These are phyloP conservation scores for Tenthredo distinguenda DNA, from an alignment of 2,888 invertebrate genomes.

Conservation along the genomic window DNA sequence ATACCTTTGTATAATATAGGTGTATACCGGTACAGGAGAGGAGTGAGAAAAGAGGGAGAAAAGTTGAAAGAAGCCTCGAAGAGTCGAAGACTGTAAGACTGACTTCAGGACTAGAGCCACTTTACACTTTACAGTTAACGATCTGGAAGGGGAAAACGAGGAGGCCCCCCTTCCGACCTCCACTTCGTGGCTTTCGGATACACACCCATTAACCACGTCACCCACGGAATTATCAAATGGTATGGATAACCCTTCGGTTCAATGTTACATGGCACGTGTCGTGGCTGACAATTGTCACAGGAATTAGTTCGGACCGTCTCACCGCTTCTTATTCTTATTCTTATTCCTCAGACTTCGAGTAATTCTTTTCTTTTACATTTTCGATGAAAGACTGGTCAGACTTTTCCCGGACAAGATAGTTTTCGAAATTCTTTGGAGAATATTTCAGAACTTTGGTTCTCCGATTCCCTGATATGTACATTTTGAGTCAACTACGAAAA, in stretches of 20 bases:
- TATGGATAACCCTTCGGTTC: background rate
- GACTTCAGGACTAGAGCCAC: conserved; percentile 45
- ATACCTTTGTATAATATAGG: background rate
- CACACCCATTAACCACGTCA: conserved; percentile 15
- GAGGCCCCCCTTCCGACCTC: conserved; percentile 23
- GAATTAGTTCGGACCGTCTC: background rate
- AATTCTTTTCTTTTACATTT: background rate
- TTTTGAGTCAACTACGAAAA: no score
- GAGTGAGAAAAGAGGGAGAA: background rate
- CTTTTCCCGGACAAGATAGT: background rate
- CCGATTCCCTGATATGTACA: no score
- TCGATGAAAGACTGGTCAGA: background rate
- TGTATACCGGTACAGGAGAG: background rate
- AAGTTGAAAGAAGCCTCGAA: background rate
- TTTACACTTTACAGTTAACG: conserved; percentile 49
- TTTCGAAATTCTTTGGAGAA: background rate
- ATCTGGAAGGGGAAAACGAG: conserved; percentile 28
- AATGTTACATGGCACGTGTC: background rate
- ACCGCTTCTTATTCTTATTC: background rate
- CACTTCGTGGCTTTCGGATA: conserved; percentile 29
- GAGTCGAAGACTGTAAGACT: conserved; percentile 24
- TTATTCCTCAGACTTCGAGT: background rate
- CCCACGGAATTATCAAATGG: conserved; percentile 24
- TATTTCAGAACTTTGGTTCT: background rate
- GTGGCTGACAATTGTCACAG: background rate